Conservation (phyloP, 2,797 vertebrate genomes). For the Clarias pachynema region DNA sequence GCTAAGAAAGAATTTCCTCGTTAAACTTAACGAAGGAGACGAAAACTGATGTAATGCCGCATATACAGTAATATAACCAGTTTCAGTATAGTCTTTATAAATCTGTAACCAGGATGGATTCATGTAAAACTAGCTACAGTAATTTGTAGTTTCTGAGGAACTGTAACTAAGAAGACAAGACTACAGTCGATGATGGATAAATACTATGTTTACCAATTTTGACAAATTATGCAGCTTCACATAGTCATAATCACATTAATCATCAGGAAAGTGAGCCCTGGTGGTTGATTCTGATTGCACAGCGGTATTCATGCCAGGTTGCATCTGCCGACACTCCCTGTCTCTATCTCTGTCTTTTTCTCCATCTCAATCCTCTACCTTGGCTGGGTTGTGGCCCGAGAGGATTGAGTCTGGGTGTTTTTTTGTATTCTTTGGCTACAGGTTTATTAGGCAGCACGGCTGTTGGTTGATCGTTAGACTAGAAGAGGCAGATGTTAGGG, state of each 20-base stretch:
- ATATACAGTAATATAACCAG: too few species aligned
- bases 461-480: conserved; percentile 66
- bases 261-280: conserved; percentile 13
- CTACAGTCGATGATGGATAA: conserved; percentile 2
- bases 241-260: conserved; percentile 14
- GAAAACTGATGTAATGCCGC: too few species aligned
- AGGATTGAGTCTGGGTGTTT: conserved; percentile 24
- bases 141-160: too few species aligned
- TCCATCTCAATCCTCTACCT: conserved; percentile 3
- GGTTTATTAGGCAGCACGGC: conserved; percentile 54
- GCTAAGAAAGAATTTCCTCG: too few species aligned
- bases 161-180: not conserved
- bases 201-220: not conserved
- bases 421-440: conserved; percentile 32
- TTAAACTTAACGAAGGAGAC: too few species aligned
- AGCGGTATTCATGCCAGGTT: conserved; percentile 18
- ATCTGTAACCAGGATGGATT: not conserved
- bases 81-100: not conserved
- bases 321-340: conserved; percentile 24
- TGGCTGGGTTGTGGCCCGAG: not conserved
- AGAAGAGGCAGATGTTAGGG: conserved; percentile 46
- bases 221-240: not conserved
- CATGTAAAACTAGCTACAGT: not conserved
- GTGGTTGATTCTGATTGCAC: conserved; percentile 7
- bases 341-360: not conserved